These are phyloP conservation scores for Plebejus anna DNA, from an alignment of 2,888 invertebrate genomes.

Conservation along the genomic window DNA sequence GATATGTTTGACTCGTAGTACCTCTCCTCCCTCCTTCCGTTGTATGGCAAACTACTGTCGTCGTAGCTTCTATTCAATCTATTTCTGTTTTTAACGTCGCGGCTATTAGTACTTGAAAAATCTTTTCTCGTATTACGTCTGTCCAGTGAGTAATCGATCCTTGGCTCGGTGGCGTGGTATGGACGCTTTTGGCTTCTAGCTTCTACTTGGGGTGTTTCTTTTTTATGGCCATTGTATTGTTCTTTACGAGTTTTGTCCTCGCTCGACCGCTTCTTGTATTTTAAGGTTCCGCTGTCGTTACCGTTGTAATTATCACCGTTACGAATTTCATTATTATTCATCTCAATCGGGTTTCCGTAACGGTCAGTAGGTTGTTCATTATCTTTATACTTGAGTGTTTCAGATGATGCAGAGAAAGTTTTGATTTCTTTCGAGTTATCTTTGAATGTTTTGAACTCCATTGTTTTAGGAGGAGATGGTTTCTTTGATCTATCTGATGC, in stretches of 20 bases:
- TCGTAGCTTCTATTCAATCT: slow-evolving; percentile 68
- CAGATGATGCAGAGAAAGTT: slow-evolving; percentile 74
- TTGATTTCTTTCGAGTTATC: slow-evolving; percentile 74
- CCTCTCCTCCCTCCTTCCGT: slow-evolving; percentile 66
- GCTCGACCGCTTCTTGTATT: slow-evolving; percentile 68
- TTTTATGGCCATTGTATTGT: slow-evolving; percentile 56
- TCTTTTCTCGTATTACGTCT: slow-evolving; percentile 65
- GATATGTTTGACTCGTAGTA: slow-evolving; percentile 73
- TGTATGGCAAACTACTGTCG: slow-evolving; percentile 67
- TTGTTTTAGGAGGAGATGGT: slow-evolving; percentile 64
- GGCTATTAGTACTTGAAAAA: slow-evolving; percentile 57
- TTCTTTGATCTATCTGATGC: slow-evolving; percentile 68
- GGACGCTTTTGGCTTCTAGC: slow-evolving; percentile 57
- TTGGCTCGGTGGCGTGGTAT: slow-evolving; percentile 61
- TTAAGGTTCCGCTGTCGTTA: slow-evolving; percentile 70
- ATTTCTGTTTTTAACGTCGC: slow-evolving; percentile 54
- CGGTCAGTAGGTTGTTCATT: slow-evolving; percentile 64
- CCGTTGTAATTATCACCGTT: slow-evolving; percentile 65
- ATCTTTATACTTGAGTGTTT: slow-evolving; percentile 74
- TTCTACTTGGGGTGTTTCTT: slow-evolving; percentile 68
- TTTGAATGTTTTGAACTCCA: slow-evolving; percentile 77
- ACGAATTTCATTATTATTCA: slow-evolving; percentile 60
- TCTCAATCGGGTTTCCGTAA: slow-evolving; percentile 68
- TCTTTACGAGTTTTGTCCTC: slow-evolving; percentile 65
- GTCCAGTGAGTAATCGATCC: slow-evolving; percentile 72